Evolutionary conservation across 2,888 invertebrate genomes (phyloP).

Genomic region (Apotomis capreana): DNA sequence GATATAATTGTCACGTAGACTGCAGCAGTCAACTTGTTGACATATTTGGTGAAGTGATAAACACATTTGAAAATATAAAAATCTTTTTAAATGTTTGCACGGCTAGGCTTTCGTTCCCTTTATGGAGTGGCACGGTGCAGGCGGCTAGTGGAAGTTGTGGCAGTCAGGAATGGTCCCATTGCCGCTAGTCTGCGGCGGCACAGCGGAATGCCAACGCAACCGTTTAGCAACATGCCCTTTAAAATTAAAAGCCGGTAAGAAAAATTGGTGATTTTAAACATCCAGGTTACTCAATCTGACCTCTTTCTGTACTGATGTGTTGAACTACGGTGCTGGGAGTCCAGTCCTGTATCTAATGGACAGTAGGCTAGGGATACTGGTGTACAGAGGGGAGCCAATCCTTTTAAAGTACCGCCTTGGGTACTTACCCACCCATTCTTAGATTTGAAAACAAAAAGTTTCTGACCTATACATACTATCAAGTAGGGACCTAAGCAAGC

Average conservation of each 20-base stretch:
- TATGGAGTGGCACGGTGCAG: constrained; percentile 47
- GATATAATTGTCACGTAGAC: not conserved
- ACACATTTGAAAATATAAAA: constrained; percentile 3
- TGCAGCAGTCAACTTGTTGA: not conserved
- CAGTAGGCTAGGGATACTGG: too few species aligned
- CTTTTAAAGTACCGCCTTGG: too few species aligned
- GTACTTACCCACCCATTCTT: too few species aligned
- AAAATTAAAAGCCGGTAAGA: constrained; percentile 57
- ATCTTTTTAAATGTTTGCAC: constrained; percentile 7
- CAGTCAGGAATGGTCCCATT: constrained; percentile 44
- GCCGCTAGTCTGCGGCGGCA: constrained; percentile 50
- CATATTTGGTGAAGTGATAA: not conserved
- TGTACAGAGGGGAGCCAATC: too few species aligned
- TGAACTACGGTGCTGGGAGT: too few species aligned
- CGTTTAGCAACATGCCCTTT: constrained; percentile 72
- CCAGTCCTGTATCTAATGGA: too few species aligned
- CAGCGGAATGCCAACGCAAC: constrained; percentile 60
- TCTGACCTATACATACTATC: too few species aligned
- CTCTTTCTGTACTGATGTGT: too few species aligned
- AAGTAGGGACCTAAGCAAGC: too few species aligned
- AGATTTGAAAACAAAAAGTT: too few species aligned
- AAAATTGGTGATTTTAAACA: too few species aligned
- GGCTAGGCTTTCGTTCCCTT: constrained; percentile 48
- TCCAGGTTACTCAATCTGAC: too few species aligned
- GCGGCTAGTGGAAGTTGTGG: not conserved